phyloP scores from a whole-genome alignment of 2,113 vertebrate genomes.

The Ceratotherium simum region DNA sequence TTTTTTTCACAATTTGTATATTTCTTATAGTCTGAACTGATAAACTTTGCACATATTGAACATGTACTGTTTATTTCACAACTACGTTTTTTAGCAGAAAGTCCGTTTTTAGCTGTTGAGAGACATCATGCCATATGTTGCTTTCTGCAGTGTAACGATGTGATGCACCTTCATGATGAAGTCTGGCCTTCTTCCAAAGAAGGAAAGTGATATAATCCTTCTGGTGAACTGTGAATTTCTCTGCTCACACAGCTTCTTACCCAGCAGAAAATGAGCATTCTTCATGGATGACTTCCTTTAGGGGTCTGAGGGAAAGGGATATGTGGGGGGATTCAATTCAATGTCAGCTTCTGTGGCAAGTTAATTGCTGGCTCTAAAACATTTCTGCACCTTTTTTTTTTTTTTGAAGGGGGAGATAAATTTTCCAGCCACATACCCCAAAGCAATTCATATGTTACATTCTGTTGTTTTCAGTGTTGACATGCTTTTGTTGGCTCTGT shows the following conservation, averaged over 20 bases:
- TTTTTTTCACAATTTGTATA: conserved; percentile 7
- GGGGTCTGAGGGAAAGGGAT: conserved; percentile 31
- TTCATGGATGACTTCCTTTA: background rate
- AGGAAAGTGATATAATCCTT: conserved; percentile 40
- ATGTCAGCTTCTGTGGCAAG: conserved; percentile 36
- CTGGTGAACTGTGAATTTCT: conserved; percentile 51
- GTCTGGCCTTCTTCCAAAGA: conserved; percentile 79
- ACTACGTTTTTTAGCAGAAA: conserved; percentile 36
- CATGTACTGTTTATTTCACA: conserved; percentile 52
- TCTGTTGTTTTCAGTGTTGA: background rate
- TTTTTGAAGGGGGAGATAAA: background rate
- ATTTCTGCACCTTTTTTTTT: background rate
- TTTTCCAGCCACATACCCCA: background rate
- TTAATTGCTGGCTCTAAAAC: conserved; percentile 51
- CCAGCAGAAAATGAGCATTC: conserved; percentile 59
- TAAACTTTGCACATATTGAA: background rate
- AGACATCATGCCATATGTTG: conserved; percentile 81
- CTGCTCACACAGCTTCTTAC: background rate
- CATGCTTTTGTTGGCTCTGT: background rate
- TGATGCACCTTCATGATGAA: conserved; percentile 69
- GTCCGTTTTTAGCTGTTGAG: conserved; percentile 68
- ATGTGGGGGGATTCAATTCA: background rate
- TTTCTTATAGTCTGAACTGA: background rate
- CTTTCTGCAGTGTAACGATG: conserved; percentile 77
- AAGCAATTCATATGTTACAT: background rate